These are phyloP conservation scores for Drosophila barbarae DNA, from an alignment of 2,888 invertebrate species.

Conservation along the genomic window DNA sequence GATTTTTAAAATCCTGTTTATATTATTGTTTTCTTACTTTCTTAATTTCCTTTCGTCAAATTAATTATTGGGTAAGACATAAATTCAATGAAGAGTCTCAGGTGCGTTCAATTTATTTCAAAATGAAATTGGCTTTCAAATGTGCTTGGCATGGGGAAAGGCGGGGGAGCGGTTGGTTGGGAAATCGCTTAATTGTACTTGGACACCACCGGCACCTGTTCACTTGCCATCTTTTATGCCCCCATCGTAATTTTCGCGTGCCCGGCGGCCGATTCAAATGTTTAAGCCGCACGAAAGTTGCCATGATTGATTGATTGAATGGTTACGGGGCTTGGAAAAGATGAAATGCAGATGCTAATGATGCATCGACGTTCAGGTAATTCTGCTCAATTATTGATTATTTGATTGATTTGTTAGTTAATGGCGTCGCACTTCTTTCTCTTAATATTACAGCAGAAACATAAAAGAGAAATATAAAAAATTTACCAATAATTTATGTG, in stretches of 20 bases:
- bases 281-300: conserved; percentile 1
- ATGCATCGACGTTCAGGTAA: not conserved
- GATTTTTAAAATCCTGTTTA: too few species aligned
- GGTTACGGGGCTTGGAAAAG: not conserved
- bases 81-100: not conserved
- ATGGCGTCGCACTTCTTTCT: not conserved
- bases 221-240: conserved; percentile 2
- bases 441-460: not conserved
- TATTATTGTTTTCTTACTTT: not conserved
- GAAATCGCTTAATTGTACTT: conserved; percentile 9
- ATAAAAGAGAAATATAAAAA: too few species aligned
- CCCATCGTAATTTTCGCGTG: conserved; percentile 6
- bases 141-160: not conserved
- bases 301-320: conserved; percentile 10
- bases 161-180: not conserved
- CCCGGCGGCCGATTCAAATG: conserved; percentile 5
- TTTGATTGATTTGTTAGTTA: not conserved
- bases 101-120: conserved; percentile 5
- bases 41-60: not conserved
- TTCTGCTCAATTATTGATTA: conserved; percentile 2
- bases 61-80: not conserved
- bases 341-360: conserved; percentile 4
- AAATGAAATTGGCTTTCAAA: not conserved
- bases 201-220: conserved; percentile 3
- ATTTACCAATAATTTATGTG: too few species aligned